Conservation (phyloP, 2,113 vertebrate species). For the Dipodomys ordii region DNA sequence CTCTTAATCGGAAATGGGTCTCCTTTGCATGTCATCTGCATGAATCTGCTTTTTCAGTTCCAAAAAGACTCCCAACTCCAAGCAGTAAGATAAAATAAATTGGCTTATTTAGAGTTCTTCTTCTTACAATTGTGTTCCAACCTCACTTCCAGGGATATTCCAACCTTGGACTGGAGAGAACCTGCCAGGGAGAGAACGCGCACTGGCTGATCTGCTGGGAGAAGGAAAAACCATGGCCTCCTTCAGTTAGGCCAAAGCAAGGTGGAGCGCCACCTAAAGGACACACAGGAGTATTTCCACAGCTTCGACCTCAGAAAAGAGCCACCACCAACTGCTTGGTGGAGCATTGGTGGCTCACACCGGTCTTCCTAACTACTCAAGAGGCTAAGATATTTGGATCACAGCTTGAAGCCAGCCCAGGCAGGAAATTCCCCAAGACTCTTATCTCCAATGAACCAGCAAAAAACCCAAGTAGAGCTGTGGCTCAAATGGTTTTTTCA, state of each 20-base stretch:
- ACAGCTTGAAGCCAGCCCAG: too few species aligned
- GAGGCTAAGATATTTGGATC: too few species aligned
- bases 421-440: too few species aligned
- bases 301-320: neutral
- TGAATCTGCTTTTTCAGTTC: constrained; percentile 63
- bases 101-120: constrained; percentile 67
- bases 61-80: constrained; percentile 66
- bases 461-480: too few species aligned
- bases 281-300: neutral
- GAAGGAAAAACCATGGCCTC: neutral
- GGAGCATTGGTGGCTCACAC: too few species aligned
- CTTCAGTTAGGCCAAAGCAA: neutral
- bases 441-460: too few species aligned
- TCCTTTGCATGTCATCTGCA: constrained; percentile 68
- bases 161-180: neutral
- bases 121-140: constrained; percentile 54
- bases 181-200: neutral
- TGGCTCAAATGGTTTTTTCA: too few species aligned
- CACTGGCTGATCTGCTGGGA: neutral
- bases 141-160: neutral
- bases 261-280: neutral
- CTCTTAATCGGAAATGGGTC: constrained; percentile 58
- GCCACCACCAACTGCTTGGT: too few species aligned
- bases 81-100: constrained; percentile 77
- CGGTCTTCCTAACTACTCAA: too few species aligned